Evolutionary conservation across 2,113 vertebrate genomes (phyloP).

Genomic region (Fulica atra): DNA sequence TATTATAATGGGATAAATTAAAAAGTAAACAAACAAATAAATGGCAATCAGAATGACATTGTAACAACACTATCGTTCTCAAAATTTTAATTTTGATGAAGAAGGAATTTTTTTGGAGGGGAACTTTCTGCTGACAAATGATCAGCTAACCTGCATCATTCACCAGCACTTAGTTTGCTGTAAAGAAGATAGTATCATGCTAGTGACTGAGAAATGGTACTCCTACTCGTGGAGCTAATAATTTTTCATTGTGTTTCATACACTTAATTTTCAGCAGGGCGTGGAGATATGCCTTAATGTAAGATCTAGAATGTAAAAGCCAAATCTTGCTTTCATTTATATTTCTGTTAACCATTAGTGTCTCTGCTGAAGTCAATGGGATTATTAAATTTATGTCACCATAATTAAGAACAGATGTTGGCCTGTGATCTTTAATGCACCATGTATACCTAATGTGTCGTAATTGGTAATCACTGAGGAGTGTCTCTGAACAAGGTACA

Average conservation of each 20-base stretch:
- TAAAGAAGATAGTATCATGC: neutral
- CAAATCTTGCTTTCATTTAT: neutral
- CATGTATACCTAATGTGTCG: neutral
- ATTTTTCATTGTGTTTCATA: neutral
- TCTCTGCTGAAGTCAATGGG: neutral
- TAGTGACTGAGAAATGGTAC: neutral
- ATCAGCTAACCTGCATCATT: neutral
- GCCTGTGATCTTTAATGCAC: neutral
- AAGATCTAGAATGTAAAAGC: neutral
- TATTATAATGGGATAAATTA: neutral
- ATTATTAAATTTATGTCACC: neutral
- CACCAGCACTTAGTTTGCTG: neutral
- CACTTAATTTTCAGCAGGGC: neutral
- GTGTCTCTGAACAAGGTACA: neutral
- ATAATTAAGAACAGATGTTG: constrained; percentile 23
- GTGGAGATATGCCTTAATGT: neutral
- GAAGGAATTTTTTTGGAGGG: fast-evolving
- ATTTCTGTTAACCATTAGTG: neutral
- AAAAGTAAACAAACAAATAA: neutral
- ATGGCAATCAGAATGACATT: neutral
- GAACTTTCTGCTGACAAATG: neutral
- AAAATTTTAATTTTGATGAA: neutral
- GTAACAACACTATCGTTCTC: neutral
- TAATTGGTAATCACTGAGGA: neutral
- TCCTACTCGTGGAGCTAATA: neutral